Percentiles rank a stretch among this genome's conserved stretches.
Conservation (phyloP, 2,888 invertebrate species). For the Caprella mutica region DNA sequence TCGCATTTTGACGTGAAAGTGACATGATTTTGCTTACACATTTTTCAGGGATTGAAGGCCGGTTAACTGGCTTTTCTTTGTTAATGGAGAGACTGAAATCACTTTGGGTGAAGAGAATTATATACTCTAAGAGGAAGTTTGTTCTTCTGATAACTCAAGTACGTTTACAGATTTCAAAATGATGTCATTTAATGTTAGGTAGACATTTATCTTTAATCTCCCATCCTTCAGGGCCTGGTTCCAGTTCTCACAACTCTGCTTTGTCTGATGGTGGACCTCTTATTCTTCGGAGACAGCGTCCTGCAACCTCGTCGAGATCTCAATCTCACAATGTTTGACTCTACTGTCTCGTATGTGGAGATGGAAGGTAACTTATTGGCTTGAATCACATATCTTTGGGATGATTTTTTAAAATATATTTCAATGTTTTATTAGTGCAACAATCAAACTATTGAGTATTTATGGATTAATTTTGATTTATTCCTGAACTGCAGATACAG, state of each 20-base stretch:
- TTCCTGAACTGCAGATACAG: too few species aligned
- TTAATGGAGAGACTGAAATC: constrained; percentile 18
- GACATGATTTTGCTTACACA: too few species aligned
- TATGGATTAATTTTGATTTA: too few species aligned
- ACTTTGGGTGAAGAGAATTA: constrained; percentile 18
- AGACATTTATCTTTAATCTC: background rate
- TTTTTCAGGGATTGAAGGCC: background rate
- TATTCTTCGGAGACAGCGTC: background rate
- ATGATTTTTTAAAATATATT: too few species aligned
- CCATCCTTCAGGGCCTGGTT: constrained; percentile 11
- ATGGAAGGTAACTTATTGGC: background rate
- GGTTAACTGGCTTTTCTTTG: constrained; percentile 3
- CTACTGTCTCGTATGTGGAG: constrained; percentile 13
- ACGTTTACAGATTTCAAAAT: too few species aligned
- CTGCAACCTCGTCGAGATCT: constrained; percentile 15
- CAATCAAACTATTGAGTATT: too few species aligned
- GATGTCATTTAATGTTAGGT: background rate
- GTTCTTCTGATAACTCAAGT: constrained; percentile 23
- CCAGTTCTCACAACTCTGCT: constrained; percentile 17
- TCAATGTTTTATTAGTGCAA: too few species aligned
- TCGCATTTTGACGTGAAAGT: too few species aligned
- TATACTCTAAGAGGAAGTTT: constrained; percentile 30
- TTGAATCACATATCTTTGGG: too few species aligned
- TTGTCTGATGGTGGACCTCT: constrained; percentile 14
- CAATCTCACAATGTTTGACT: constrained; percentile 15